A percentile compares a stretch with the other conserved stretches of the same genome.
Evolutionary conservation across 2,888 invertebrate species (phyloP).

Genomic region (Dynastes hyllus): DNA sequence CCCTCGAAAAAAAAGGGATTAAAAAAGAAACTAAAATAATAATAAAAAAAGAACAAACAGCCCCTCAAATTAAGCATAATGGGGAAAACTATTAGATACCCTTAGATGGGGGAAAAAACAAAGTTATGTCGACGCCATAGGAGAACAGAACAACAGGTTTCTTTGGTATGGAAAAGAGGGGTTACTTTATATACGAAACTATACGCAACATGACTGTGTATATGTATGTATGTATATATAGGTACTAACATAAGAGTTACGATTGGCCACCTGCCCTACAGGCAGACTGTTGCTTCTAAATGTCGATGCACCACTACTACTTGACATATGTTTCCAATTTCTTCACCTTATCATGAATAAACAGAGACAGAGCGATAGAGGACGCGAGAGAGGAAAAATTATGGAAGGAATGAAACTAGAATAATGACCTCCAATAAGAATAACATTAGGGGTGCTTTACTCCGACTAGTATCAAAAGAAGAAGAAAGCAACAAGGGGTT

Average conservation of each 20-base stretch:
- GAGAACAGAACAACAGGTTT: slow-evolving; percentile 59
- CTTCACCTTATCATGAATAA: slow-evolving; percentile 61
- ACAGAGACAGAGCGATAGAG: slow-evolving; percentile 44
- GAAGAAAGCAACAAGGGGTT: neutral
- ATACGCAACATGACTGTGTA: slow-evolving; percentile 33
- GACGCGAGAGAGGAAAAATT: slow-evolving; percentile 57
- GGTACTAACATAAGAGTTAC: slow-evolving; percentile 55
- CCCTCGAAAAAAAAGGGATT: neutral
- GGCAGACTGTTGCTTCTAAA: slow-evolving; percentile 35
- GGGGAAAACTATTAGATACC: slow-evolving; percentile 56
- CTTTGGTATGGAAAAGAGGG: slow-evolving; percentile 49
- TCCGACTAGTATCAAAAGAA: slow-evolving; percentile 36
- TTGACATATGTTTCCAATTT: slow-evolving; percentile 64
- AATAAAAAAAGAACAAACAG: slow-evolving; percentile 30
- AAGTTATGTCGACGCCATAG: slow-evolving; percentile 29
- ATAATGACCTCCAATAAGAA: slow-evolving; percentile 55
- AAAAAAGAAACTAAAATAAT: neutral
- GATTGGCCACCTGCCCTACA: slow-evolving; percentile 60
- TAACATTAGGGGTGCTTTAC: slow-evolving; percentile 57
- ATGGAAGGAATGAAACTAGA: slow-evolving; percentile 34
- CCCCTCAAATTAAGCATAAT: slow-evolving; percentile 58
- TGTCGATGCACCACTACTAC: slow-evolving; percentile 59
- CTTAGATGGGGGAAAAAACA: slow-evolving; percentile 52
- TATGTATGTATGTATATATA: slow-evolving; percentile 41
- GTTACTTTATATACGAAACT: slow-evolving; percentile 44